Conservation (phyloP, 1,140 invertebrate species). For the Euschistus heros region DNA sequence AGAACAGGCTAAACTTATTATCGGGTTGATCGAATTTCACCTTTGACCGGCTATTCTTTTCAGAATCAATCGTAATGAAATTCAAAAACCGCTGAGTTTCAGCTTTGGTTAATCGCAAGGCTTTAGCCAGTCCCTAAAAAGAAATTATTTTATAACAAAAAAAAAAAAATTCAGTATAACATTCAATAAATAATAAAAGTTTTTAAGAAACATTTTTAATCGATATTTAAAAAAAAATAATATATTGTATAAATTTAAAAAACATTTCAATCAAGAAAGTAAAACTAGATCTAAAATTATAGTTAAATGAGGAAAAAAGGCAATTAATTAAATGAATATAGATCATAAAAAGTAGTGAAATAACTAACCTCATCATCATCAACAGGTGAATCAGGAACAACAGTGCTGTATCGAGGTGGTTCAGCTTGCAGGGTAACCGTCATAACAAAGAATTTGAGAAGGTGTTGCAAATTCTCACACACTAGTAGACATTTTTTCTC, state of each 20-base stretch:
- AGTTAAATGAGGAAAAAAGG: too few species aligned
- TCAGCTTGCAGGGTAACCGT: constrained; percentile 33
- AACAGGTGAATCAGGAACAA: constrained; percentile 30
- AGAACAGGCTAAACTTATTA: not conserved
- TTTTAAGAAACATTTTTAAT: too few species aligned
- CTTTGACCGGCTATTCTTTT: not conserved
- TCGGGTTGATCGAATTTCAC: not conserved
- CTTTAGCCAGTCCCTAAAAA: constrained; percentile 19
- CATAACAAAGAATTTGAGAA: constrained; percentile 39
- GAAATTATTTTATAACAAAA: not conserved
- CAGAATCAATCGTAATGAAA: not conserved
- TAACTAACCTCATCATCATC: constrained; percentile 22
- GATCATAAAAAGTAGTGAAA: too few species aligned
- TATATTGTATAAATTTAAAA: too few species aligned
- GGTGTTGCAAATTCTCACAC: constrained; percentile 33
- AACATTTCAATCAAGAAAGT: too few species aligned
- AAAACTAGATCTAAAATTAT: too few species aligned
- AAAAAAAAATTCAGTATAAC: too few species aligned
- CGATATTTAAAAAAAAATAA: too few species aligned
- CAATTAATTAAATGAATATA: too few species aligned
- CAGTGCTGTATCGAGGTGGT: constrained; percentile 35
- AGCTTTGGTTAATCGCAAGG: constrained; percentile 18
- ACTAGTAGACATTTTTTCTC: constrained; percentile 1
- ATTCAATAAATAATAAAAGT: too few species aligned
- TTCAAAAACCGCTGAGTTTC: constrained; percentile 15